Conservation (phyloP, 1,140 invertebrate species). For the Ectropis grisescens region DNA sequence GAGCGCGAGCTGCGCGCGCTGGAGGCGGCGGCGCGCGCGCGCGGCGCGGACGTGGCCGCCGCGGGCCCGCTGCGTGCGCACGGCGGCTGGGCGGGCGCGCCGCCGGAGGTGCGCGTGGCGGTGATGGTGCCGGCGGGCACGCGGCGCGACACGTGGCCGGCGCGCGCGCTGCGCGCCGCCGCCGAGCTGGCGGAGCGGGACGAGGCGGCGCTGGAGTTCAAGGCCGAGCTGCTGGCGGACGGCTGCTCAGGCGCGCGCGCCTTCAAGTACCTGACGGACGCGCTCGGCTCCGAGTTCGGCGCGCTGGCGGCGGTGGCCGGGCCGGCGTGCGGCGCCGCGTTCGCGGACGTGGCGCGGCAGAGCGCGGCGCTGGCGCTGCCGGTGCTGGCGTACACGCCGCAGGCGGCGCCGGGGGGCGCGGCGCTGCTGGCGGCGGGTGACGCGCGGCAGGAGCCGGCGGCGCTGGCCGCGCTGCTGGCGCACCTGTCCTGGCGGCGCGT, state of each 20-base stretch:
- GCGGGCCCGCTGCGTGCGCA: neutral
- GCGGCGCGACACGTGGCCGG: constrained; percentile 19
- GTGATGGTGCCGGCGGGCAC: constrained; percentile 8
- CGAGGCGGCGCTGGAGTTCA: constrained; percentile 12
- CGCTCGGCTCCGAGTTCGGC: constrained; percentile 32
- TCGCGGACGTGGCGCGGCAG: constrained; percentile 36
- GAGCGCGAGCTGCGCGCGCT: constrained; percentile 87
- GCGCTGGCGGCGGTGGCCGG: constrained; percentile 38
- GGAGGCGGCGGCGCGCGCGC: constrained; percentile 80
- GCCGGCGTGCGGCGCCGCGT: constrained; percentile 41
- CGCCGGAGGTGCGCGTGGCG: constrained; percentile 8
- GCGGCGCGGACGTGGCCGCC: constrained; percentile 32
- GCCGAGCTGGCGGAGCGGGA: constrained; percentile 20
- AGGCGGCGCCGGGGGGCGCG: constrained; percentile 17
- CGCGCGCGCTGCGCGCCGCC: constrained; percentile 18
- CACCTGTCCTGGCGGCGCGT: constrained; percentile 33
- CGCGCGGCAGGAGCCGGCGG: constrained; percentile 13
- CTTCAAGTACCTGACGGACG: constrained; percentile 34
- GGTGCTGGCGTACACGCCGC: constrained; percentile 36
- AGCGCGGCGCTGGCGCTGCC: constrained; percentile 27
- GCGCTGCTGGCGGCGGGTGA: constrained; percentile 31
- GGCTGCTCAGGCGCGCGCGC: constrained; percentile 30
- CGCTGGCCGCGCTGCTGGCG: constrained; percentile 18
- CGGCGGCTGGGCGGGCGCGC: constrained; percentile 2
- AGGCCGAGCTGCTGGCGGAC: constrained; percentile 36